Base-by-base conservation (phyloP, 2,888 invertebrate genomes). In the Drosophila tanythrix region DNA sequence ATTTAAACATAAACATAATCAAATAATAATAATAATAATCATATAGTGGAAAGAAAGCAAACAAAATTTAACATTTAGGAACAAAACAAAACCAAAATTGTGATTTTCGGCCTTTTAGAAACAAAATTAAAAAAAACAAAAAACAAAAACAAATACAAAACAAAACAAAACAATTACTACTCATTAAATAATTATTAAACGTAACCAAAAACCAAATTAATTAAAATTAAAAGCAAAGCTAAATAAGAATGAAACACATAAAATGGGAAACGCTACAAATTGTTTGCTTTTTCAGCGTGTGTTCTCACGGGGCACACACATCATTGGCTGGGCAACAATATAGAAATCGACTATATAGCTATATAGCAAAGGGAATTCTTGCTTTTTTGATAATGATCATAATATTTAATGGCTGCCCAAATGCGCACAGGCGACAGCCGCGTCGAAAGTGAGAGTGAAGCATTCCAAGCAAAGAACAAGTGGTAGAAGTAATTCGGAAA, bases 81-180 rank as follows among this genome's bases (percentile, higher is more conserved):
- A 87, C 83, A 90, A 81, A 84, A 80, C 76, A 78, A 90, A 90
- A 90, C 83, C 92, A 88, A 91, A 91, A 91, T 91, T 91, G 91
- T 91, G 91, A 91, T 91, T 91, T 91, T 91, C 91, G 91, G 91
- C 90, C 91, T 91, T 91, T 91, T 90, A 91, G 86, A 85, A 91
- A 91, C 88, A 88, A 88, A 88, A 88, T 88, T 88, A 81, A 74
- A 76, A 77, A 69, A 21, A 21, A 11, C 2, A 40, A 40, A 40
- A 40, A n/a, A 43, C 2, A 60, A 29, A 57, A 59, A 62, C 27
- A 15, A 21, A 21, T 21, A 21, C 21, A 53, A 55, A 67, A 61
- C 31, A 71, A 61, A 78, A 51, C 29, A 25, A 63, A 53, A 70
- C 40, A 60, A 63, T 61, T 55, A 70, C 64, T 78, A 79, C 60